Conservation (phyloP, 2,113 vertebrate species). For the Tachuris rubrigastra region DNA sequence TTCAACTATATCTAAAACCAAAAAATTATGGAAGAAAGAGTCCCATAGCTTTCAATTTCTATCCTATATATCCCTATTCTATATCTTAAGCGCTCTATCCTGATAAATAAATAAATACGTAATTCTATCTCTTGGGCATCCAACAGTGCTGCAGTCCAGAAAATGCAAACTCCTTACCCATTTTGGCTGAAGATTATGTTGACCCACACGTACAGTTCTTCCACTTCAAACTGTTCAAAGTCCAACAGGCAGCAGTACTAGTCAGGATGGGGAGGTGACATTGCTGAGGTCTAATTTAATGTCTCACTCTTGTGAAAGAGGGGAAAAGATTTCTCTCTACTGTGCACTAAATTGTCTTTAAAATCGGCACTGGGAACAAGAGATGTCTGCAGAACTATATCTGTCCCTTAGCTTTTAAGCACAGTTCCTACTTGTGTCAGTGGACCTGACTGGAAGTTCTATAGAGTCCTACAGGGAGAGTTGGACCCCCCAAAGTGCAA, state of each 20-base stretch:
- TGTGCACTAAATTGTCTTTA: constrained; percentile 23
- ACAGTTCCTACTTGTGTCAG: neutral
- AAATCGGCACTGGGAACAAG: neutral
- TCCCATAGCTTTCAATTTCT: neutral
- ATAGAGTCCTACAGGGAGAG: neutral
- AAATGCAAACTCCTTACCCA: neutral
- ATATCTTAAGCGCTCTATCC: neutral
- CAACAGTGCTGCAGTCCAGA: neutral
- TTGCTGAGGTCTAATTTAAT: constrained; percentile 9
- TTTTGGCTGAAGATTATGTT: neutral
- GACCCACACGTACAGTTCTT: neutral
- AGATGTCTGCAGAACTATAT: neutral
- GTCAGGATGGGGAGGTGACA: neutral
- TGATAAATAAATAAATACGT: neutral
- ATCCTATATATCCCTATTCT: neutral
- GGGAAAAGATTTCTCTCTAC: neutral
- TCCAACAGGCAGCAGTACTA: neutral
- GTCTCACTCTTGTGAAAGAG: neutral
- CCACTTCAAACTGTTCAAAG: neutral
- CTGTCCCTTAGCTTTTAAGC: neutral
- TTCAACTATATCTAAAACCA: neutral
- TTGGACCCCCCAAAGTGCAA: neutral
- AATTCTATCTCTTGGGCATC: too few relatives aligned
- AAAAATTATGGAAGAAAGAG: neutral
- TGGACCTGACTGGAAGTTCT: neutral